These are phyloP conservation scores for Hypothenemus hampei DNA, from an alignment of 1,140 invertebrate species.

Conservation along the genomic window DNA sequence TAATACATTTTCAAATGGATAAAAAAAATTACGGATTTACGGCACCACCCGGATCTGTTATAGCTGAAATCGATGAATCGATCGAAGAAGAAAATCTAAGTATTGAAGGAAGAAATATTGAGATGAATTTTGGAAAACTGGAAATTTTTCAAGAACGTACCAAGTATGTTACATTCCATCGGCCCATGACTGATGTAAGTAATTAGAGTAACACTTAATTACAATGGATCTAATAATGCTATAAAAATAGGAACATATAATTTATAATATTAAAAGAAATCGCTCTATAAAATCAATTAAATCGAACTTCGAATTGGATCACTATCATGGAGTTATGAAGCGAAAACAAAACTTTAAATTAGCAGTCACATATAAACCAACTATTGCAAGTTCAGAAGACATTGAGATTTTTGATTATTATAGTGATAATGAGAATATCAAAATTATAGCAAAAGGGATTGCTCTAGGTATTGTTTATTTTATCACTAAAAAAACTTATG, in stretches of 20 bases:
- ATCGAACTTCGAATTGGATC: slow-evolving; percentile 25
- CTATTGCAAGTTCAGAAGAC: slow-evolving; percentile 17
- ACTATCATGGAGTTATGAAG: slow-evolving; percentile 15
- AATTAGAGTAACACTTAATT: background rate
- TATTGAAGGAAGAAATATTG: slow-evolving; percentile 12
- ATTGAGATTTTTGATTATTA: slow-evolving; percentile 30
- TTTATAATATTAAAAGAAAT: slow-evolving; percentile 21
- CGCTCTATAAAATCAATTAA: slow-evolving; percentile 21
- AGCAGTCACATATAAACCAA: slow-evolving; percentile 29
- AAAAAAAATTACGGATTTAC: no score
- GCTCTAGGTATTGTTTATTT: slow-evolving; percentile 21
- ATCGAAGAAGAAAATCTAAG: background rate
- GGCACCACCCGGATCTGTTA: no score
- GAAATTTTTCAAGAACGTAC: slow-evolving; percentile 20
- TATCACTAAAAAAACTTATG: no score
- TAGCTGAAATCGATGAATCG: background rate
- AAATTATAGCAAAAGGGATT: slow-evolving; percentile 23
- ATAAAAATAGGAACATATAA: slow-evolving; percentile 14
- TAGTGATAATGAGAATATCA: slow-evolving; percentile 16
- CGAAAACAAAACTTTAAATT: slow-evolving; percentile 15
- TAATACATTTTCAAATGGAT: no score
- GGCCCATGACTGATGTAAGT: slow-evolving; percentile 11
- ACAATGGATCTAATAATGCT: background rate
- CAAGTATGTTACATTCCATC: slow-evolving; percentile 10
- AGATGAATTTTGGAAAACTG: slow-evolving; percentile 20